These are phyloP conservation scores for Cyphomyrus discorhynchus DNA, from an alignment of 2,113 vertebrate species.

Conservation along the genomic window DNA sequence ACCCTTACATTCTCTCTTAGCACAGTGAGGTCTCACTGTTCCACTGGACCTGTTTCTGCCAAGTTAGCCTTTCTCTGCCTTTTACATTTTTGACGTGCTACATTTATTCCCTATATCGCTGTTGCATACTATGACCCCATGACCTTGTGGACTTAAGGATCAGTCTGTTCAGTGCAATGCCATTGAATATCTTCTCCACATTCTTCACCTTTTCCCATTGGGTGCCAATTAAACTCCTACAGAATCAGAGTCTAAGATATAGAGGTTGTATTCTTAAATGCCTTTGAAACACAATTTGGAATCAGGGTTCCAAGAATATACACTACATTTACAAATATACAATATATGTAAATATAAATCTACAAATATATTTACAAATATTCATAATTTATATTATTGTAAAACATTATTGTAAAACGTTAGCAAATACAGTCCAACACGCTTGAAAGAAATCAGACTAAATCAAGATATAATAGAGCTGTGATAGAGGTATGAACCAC, in stretches of 20 bases:
- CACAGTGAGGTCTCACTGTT: neutral
- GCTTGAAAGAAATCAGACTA: neutral
- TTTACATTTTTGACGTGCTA: neutral
- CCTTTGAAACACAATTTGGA: neutral
- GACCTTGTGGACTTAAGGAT: neutral
- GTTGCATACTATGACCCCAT: neutral
- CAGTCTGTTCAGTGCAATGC: neutral
- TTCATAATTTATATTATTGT: neutral
- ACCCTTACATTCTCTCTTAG: neutral
- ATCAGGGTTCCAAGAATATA: neutral
- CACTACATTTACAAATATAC: neutral
- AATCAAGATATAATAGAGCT: neutral
- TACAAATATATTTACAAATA: neutral
- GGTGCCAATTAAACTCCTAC: neutral
- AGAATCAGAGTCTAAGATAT: neutral
- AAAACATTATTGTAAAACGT: neutral
- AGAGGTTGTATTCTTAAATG: neutral
- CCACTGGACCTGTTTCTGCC: neutral
- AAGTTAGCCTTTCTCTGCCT: neutral
- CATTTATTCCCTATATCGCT: neutral
- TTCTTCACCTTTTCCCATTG: neutral
- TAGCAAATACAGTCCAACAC: neutral
- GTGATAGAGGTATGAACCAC: neutral
- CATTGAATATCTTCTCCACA: neutral
- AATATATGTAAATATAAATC: neutral